Evolutionary conservation across 2,113 vertebrate species (phyloP), one percentile per base, ranked within the genome.

Genomic region (Mesembrinibis cayennensis): DNA sequence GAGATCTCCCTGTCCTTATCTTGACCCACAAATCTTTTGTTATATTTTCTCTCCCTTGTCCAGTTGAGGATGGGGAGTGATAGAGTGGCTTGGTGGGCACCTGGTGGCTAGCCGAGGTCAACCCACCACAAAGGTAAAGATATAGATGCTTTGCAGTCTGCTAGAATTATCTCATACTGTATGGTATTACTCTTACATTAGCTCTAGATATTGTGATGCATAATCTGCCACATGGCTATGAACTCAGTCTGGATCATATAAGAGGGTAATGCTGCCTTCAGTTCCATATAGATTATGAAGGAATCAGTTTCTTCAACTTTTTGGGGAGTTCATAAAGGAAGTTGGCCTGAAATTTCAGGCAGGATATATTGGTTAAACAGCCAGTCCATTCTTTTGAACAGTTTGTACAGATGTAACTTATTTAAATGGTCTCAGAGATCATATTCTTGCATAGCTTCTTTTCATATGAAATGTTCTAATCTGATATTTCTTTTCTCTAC

Each of bases 21-120:
- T 53, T 0, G 0, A 32, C 10, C 14, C 17, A 38, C 0, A 1
- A 62, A 4, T 2, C 1, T 77, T 47, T 67, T 3, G 8, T 27
- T 6, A 13, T 53, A 53, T 44, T 67, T 90, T 71, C 13, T 47
- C n/a, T 81, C 21, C 29, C 2, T 6, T 30, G 7, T 52, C 22
- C 26, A 32, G 18, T 2, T 73, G 38, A 84, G 13, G 16, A 77
- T 3, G 6, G 13, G 14, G 26, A 69, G 3, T 22, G 30, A 20
- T 11, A 59, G 20, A 63, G 6, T 5, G 6, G 16, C 19, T 42
- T 66, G 7, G 16, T 63, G 23, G 10, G 8, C 11, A 45, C 5
- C 22, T 74, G 4, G 13, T 16, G 16, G 13, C 13, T 42, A 73
- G 6, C 13, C 9, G 34, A 13, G 1, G 12, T 59, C 63, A 69